Evolutionary conservation across 2,113 vertebrate species (phyloP).

Genomic region (Sphyrna mokarran): DNA sequence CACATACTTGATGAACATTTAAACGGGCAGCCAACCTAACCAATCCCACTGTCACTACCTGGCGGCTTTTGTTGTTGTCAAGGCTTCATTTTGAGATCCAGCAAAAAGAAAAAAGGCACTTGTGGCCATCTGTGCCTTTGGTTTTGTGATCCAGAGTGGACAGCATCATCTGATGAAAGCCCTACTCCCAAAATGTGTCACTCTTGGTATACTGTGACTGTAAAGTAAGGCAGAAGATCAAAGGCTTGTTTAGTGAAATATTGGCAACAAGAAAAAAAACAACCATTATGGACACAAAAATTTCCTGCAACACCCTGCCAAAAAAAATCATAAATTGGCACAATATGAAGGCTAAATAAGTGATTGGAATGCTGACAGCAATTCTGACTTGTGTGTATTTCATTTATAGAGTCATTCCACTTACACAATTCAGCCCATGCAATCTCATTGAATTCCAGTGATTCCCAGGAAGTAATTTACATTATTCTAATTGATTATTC

Average conservation of each 20-base stretch:
- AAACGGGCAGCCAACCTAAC: background rate
- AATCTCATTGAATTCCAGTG: slow-evolving; percentile 26
- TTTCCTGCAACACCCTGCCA: background rate
- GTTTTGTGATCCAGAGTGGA: slow-evolving; percentile 45
- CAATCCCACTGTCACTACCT: background rate
- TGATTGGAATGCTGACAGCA: background rate
- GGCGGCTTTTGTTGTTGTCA: background rate
- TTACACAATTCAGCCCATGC: slow-evolving; percentile 15
- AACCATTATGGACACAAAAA: slow-evolving; percentile 43
- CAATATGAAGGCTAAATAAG: background rate
- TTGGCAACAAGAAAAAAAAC: slow-evolving; percentile 39
- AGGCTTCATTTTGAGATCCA: background rate
- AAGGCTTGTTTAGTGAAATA: slow-evolving; percentile 20
- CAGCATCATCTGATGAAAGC: background rate
- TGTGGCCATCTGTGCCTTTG: slow-evolving; percentile 59
- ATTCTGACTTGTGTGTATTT: background rate
- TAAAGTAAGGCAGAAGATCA: slow-evolving; percentile 51
- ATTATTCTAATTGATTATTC: background rate
- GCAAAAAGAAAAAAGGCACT: slow-evolving; percentile 71
- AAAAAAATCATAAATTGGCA: slow-evolving; percentile 23
- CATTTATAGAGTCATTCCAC: background rate
- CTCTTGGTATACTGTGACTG: slow-evolving; percentile 40
- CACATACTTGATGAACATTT: background rate
- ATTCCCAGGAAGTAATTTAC: slow-evolving; percentile 10
- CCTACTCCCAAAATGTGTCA: background rate